A percentile compares a stretch with the other conserved stretches of the same genome.
These are phyloP conservation scores for Hydroisotoma schaefferi DNA, from an alignment of 2,888 invertebrate genomes.

Conservation along the genomic window DNA sequence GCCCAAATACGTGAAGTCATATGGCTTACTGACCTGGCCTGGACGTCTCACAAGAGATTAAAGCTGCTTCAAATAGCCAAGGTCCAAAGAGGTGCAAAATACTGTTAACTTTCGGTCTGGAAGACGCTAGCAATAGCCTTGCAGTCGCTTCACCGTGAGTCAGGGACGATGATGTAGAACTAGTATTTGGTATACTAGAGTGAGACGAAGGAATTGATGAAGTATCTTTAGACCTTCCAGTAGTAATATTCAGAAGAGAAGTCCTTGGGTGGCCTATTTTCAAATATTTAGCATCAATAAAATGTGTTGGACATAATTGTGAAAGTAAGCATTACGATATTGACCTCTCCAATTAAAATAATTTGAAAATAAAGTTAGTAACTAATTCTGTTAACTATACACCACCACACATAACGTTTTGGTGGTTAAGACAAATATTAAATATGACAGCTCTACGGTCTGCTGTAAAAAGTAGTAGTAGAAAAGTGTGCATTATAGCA, in stretches of 20 bases:
- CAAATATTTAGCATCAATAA: background rate
- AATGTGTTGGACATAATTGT: no score
- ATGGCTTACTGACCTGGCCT: conserved; percentile 50
- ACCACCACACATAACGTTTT: no score
- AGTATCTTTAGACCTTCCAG: conserved; percentile 60
- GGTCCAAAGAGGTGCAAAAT: conserved; percentile 92
- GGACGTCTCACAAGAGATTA: conserved; percentile 71
- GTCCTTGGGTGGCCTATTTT: conserved; percentile 70
- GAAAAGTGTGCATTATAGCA: no score
- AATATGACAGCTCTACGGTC: no score
- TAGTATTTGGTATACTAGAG: conserved; percentile 50
- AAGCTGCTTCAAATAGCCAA: conserved; percentile 94
- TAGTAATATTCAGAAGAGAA: conserved; percentile 73
- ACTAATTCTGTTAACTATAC: no score
- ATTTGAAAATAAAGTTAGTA: no score
- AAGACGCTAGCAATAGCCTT: conserved; percentile 56
- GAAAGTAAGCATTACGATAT: no score
- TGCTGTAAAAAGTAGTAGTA: no score
- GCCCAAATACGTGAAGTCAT: no score
- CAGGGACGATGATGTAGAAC: conserved; percentile 19
- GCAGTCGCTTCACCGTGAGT: background rate
- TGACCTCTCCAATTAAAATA: no score
- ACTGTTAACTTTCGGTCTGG: conserved; percentile 88
- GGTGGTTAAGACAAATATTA: no score
- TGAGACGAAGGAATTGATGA: conserved; percentile 62